These are phyloP conservation scores for Phainopepla nitens DNA, from an alignment of 2,113 vertebrate species.

Conservation along the genomic window DNA sequence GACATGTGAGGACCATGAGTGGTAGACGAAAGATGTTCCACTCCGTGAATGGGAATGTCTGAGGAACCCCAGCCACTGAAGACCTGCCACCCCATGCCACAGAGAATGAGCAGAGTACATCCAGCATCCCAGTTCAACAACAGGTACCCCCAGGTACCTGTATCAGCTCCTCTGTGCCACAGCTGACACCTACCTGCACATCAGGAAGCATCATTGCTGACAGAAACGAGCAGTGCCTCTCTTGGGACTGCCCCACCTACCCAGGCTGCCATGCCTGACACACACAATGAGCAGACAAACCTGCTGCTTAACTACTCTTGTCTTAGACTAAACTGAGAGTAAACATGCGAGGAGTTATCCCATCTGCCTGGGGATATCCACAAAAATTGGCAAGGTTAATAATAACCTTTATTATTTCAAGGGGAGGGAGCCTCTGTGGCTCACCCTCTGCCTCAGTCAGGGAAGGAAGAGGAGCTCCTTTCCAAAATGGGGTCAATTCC, in stretches of 20 bases:
- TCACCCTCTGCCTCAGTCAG: not conserved
- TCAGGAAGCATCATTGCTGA: not conserved
- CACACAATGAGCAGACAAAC: not conserved
- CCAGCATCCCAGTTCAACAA: not conserved
- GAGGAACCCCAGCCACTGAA: rapidly evolving
- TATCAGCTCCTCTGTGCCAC: not conserved
- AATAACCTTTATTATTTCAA: not conserved
- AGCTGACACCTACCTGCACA: not conserved
- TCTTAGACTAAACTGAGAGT: not conserved
- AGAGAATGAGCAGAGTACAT: not conserved
- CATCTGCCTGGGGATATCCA: not conserved
- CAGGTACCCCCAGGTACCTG: not conserved
- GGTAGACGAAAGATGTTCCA: not conserved
- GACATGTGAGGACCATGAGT: rapidly evolving
- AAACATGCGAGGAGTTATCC: not conserved
- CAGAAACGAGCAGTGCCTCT: rapidly evolving
- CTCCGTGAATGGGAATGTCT: rapidly evolving
- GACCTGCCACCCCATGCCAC: rapidly evolving
- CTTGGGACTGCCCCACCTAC: rapidly evolving
- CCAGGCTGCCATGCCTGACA: not conserved
- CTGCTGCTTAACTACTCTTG: not conserved
- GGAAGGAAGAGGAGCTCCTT: not conserved
- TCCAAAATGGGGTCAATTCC: not conserved
- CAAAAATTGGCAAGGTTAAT: not conserved
- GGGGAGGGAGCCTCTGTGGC: not conserved